Conservation (phyloP, 2,797 vertebrate genomes). For the Sebastes matsubarae region DNA sequence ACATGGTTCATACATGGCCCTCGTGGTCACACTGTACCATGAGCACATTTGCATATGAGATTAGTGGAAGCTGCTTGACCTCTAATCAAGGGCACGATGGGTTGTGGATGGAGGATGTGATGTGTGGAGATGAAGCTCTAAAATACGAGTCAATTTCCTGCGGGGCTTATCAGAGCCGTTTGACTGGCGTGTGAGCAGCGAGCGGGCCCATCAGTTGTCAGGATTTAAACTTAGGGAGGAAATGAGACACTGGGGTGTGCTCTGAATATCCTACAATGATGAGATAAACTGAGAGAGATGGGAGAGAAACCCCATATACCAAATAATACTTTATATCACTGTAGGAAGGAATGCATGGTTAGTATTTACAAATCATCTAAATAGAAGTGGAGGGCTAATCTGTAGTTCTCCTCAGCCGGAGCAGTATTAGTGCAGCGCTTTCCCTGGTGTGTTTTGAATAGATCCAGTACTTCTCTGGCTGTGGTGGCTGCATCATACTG, state of each 20-base stretch:
- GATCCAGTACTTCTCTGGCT: slow-evolving; percentile 50
- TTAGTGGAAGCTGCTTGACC: slow-evolving; percentile 76
- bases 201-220: slow-evolving; percentile 73
- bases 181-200: slow-evolving; percentile 74
- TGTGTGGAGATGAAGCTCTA: slow-evolving; percentile 65
- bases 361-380: slow-evolving; percentile 54
- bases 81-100: slow-evolving; percentile 72
- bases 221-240: slow-evolving; percentile 80
- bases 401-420: slow-evolving; percentile 45
- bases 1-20: slow-evolving; percentile 50
- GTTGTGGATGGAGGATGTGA: slow-evolving; percentile 60
- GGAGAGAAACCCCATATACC: slow-evolving; percentile 22
- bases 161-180: slow-evolving; percentile 73
- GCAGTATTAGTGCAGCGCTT: slow-evolving; percentile 37
- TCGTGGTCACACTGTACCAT: slow-evolving; percentile 43
- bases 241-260: slow-evolving; percentile 74
- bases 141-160: slow-evolving; percentile 80
- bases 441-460: slow-evolving; percentile 57
- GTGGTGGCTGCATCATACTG: slow-evolving; percentile 67
- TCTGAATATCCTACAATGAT: slow-evolving; percentile 66
- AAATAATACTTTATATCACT: slow-evolving; percentile 18
- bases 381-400: slow-evolving; percentile 53
- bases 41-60: slow-evolving; percentile 70
- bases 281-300: slow-evolving; percentile 36
- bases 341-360: slow-evolving; percentile 35